Evolutionary conservation across 2,113 vertebrate species (phyloP).

Genomic region (Serilophus lunatus): DNA sequence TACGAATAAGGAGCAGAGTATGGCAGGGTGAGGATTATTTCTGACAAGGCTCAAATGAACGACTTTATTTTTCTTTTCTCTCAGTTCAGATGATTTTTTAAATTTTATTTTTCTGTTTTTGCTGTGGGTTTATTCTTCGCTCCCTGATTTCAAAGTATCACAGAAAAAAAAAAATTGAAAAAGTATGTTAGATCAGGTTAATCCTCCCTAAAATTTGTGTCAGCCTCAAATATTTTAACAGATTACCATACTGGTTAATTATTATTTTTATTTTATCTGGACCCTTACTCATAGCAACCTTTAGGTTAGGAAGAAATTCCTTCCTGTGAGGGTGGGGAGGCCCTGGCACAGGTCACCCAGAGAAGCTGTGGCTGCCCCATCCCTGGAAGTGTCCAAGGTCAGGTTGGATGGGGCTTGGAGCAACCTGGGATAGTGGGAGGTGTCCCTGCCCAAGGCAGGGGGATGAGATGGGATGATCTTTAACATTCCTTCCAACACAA

Average conservation of each 20-base stretch:
- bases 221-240: background rate
- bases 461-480: background rate
- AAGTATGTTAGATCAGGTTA: background rate
- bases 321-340: accelerated
- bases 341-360: background rate
- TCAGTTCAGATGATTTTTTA: background rate
- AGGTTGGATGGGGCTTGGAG: too few species aligned
- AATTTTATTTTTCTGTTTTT: background rate
- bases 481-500: background rate
- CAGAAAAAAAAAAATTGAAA: background rate
- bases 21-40: background rate
- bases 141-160: background rate
- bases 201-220: background rate
- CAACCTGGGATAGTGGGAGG: accelerated
- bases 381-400: background rate
- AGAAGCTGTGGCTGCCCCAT: background rate
- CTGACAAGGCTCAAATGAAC: background rate
- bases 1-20: background rate
- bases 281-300: background rate
- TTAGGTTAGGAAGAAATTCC: background rate
- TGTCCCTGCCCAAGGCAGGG: background rate
- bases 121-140: background rate
- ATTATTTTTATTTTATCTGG: background rate
- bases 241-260: background rate
- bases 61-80: background rate